phyloP scores from a whole-genome alignment of 1,140 invertebrate species.

The Drosophila ambigua region DNA sequence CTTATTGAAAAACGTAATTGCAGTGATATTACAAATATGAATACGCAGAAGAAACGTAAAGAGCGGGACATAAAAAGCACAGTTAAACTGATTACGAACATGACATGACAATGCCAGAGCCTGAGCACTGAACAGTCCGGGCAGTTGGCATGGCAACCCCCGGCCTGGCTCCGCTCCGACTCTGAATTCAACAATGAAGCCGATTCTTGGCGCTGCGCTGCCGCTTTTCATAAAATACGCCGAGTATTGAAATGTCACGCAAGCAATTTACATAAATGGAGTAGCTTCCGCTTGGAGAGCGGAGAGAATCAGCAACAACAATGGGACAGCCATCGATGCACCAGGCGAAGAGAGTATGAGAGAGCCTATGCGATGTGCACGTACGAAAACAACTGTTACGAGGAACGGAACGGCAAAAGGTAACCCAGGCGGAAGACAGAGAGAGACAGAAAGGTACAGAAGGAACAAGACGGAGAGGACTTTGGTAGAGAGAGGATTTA shows the following conservation, averaged over 20 bases:
- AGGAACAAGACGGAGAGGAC: conserved; percentile 30
- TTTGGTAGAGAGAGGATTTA: conserved; percentile 25
- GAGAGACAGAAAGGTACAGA: conserved; percentile 48
- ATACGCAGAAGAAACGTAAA: conserved; percentile 37
- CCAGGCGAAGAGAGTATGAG: conserved; percentile 41
- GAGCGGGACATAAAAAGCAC: conserved; percentile 44
- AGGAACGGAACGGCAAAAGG: conserved; percentile 31
- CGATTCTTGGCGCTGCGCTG: conserved; percentile 40
- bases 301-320: conserved; percentile 40
- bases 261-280: conserved; percentile 82
- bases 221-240: conserved; percentile 57
- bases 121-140: not conserved
- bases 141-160: conserved; percentile 26
- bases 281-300: conserved; percentile 65
- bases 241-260: conserved; percentile 75
- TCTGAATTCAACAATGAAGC: conserved; percentile 35
- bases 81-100: conserved; percentile 46
- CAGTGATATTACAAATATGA: conserved; percentile 40
- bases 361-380: conserved; percentile 38
- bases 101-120: conserved; percentile 8
- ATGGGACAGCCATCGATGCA: conserved; percentile 58
- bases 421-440: conserved; percentile 30
- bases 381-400: conserved; percentile 51
- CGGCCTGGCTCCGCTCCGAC: not conserved
- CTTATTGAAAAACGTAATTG: conserved; percentile 46